Evolutionary conservation across 2,888 invertebrate species (phyloP), one percentile per base, ranked within the genome.

Genomic region (Oeneis ivallda): DNA sequence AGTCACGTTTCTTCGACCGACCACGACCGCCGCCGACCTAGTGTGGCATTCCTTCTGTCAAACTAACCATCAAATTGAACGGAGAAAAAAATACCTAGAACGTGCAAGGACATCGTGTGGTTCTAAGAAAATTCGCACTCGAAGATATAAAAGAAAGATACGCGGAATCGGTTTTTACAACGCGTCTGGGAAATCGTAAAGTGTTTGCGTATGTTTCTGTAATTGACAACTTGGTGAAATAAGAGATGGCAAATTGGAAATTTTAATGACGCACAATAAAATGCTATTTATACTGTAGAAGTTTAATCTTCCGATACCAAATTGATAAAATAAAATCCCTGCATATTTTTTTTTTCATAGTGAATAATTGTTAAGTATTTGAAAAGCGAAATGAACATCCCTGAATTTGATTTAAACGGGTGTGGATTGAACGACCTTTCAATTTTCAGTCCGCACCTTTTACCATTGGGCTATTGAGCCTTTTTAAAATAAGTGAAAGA

Each of bases 1-100:
- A 86, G 87, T 89, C 89, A 89, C 89, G 88, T 74, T 76, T 77
- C 80, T 80, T 79, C 83, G 83, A 79, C 84, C 77, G 81, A 84
- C 83, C 87, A 89, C 88, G 88, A 86, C 78, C 76, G 83, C 81
- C 81, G 83, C 82, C 83, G 26, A 26, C 26, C 82, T 81, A 77
- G 72, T 76, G 75, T 75, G 75, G 80, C 88, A 90, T 90, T 86
- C 89, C 87, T 85, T 74, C 76, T 87, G 91, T 90, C 89, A 89
- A 89, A 85, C 83, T 82, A 80, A 84, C 80, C 84, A 84, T 85
- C 83, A 79, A 81, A 78, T 74, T 69, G 76, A 81, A 80, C 75
- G 77, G 78, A 78, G 78, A 84, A 85, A 83, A n/a, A 84, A 74
- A 87, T 81, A 79, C 78, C 74, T 72, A 76, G 79, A 81, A 78